Evolutionary conservation across 2,888 invertebrate species (phyloP).

Genomic region (Anagyrus pseudococci): DNA sequence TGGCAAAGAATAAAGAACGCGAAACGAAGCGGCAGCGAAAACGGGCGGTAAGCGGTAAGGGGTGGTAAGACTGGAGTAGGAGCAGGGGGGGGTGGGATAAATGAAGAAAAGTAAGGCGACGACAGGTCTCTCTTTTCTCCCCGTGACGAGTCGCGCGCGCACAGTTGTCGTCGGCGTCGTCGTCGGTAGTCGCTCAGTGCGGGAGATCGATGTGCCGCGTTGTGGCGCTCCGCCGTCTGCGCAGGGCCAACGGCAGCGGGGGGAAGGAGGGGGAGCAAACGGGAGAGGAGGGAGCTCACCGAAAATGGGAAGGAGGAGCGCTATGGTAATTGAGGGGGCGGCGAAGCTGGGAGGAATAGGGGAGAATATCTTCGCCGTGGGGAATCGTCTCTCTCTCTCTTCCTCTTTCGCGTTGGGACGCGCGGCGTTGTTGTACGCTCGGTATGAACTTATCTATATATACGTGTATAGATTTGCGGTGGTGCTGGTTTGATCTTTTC

Average conservation of each 20-base stretch:
- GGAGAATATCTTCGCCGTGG: neutral
- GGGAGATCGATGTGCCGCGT: slow-evolving; percentile 22
- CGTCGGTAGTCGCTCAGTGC: too few species aligned
- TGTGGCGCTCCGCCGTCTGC: neutral
- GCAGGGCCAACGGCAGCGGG: too few species aligned
- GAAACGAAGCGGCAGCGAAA: neutral
- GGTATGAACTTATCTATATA: too few species aligned
- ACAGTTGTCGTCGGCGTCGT: neutral
- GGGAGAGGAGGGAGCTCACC: neutral
- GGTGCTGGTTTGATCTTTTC: neutral
- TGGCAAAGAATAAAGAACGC: slow-evolving; percentile 11
- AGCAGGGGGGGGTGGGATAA: slow-evolving; percentile 10
- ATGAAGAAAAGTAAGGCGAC: slow-evolving; percentile 32
- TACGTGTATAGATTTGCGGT: too few species aligned
- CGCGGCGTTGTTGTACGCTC: too few species aligned
- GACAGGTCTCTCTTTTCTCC: slow-evolving; percentile 10
- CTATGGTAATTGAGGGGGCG: slow-evolving; percentile 46
- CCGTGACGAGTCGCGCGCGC: neutral
- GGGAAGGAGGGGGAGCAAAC: neutral
- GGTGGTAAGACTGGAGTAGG: neutral
- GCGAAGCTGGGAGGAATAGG: slow-evolving; percentile 42
- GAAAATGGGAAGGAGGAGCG: slow-evolving; percentile 32
- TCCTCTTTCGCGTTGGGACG: neutral
- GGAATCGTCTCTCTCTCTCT: slow-evolving; percentile 7
- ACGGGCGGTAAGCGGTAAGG: neutral